These are phyloP conservation scores for Cryptomyrus ogoouensis DNA, from an alignment of 2,113 vertebrate species.

Conservation along the genomic window DNA sequence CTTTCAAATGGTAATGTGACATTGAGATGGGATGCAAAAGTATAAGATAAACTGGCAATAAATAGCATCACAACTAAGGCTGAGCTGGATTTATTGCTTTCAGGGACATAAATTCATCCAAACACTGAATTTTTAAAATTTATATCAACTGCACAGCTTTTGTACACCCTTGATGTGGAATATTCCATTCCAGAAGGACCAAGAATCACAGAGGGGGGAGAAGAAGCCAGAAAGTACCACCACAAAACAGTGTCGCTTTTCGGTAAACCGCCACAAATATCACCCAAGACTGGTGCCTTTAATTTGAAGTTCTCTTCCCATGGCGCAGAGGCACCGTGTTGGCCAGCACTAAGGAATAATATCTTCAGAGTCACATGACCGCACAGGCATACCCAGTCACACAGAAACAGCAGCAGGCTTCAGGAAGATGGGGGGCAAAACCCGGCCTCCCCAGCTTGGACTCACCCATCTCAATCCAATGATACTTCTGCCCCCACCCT, in stretches of 20 bases:
- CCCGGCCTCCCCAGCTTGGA: not conserved
- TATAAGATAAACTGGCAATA: not conserved
- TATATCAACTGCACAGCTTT: not conserved
- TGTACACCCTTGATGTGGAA: not conserved
- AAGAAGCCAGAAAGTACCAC: not conserved
- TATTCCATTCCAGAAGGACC: not conserved
- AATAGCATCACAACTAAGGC: not conserved
- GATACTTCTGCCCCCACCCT: not conserved
- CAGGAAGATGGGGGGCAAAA: not conserved
- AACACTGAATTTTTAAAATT: not conserved
- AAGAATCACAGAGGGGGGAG: not conserved
- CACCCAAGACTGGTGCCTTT: not conserved
- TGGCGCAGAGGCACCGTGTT: not conserved
- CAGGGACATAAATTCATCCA: not conserved
- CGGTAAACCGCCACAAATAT: not conserved
- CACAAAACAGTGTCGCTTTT: not conserved
- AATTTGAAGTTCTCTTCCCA: not conserved
- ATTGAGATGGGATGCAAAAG: not conserved
- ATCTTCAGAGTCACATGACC: not conserved
- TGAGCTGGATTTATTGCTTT: not conserved
- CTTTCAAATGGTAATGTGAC: not conserved
- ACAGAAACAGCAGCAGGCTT: not conserved
- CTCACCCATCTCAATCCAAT: not conserved
- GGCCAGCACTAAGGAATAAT: not conserved
- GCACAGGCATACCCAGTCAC: not conserved